Percentiles rank a stretch among this genome's conserved stretches.
These are phyloP conservation scores for Epinotia ramella DNA, from an alignment of 2,888 invertebrate species.

Conservation along the genomic window DNA sequence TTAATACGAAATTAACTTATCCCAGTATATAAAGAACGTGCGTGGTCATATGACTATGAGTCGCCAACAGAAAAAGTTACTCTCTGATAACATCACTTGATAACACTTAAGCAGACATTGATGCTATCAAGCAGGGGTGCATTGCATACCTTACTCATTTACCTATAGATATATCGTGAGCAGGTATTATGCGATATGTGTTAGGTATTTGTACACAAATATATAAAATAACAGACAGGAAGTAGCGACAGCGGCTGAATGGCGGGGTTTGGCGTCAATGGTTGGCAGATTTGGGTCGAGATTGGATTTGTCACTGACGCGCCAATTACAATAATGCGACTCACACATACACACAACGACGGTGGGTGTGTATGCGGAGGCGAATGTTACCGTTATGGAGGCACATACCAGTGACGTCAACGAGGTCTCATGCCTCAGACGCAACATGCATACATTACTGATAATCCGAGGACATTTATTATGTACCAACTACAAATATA, in stretches of 20 bases:
- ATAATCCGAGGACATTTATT: slow-evolving; percentile 49
- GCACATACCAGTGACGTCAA: slow-evolving; percentile 85
- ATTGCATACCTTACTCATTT: too few species aligned
- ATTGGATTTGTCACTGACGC: slow-evolving; percentile 72
- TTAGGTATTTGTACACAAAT: slow-evolving; percentile 46
- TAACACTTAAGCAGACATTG: too few species aligned
- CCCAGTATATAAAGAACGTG: too few species aligned
- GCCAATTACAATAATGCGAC: slow-evolving; percentile 72
- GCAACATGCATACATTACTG: slow-evolving; percentile 77
- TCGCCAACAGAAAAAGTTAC: too few species aligned
- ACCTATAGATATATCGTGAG: neutral
- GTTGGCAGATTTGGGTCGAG: slow-evolving; percentile 72
- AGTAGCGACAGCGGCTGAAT: slow-evolving; percentile 52
- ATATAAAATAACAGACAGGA: slow-evolving; percentile 51
- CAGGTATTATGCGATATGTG: slow-evolving; percentile 11
- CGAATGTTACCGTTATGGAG: slow-evolving; percentile 84
- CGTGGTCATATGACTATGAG: too few species aligned
- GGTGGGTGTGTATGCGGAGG: slow-evolving; percentile 73
- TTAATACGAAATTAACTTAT: neutral
- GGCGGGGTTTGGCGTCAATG: slow-evolving; percentile 56
- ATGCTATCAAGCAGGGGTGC: too few species aligned
- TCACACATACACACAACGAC: slow-evolving; percentile 59
- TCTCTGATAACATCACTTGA: too few species aligned
- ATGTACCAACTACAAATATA: slow-evolving; percentile 3
- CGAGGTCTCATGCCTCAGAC: slow-evolving; percentile 78